phyloP scores from a whole-genome alignment of 1,140 invertebrate species.

The Penaeus vannamei region DNA sequence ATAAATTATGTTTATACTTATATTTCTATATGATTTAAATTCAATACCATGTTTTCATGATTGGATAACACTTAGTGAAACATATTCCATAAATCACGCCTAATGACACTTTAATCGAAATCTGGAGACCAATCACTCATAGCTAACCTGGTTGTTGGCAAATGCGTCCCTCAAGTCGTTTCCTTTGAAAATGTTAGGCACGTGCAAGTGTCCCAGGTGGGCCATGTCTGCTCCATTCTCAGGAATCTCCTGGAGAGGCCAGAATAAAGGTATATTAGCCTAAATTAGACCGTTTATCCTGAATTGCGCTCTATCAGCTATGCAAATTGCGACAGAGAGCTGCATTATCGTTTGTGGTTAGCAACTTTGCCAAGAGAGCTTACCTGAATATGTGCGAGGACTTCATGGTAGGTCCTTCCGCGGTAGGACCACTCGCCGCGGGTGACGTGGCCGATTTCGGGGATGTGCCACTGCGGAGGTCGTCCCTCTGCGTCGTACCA shows the following conservation, averaged over 20 bases:
- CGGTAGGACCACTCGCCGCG: slow-evolving; percentile 78
- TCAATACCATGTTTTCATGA: too few species aligned
- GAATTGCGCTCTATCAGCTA: too few species aligned
- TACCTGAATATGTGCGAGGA: slow-evolving; percentile 76
- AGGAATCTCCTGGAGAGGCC: slow-evolving; percentile 83
- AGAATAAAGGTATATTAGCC: slow-evolving; percentile 4
- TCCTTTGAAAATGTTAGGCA: slow-evolving; percentile 76
- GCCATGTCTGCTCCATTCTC: slow-evolving; percentile 91
- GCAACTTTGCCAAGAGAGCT: not conserved
- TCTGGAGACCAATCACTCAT: too few species aligned
- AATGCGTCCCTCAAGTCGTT: slow-evolving; percentile 71
- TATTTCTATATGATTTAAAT: too few species aligned
- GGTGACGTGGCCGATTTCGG: slow-evolving; percentile 75
- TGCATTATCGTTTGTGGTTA: too few species aligned
- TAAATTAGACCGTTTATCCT: not conserved
- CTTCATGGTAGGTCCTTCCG: slow-evolving; percentile 81
- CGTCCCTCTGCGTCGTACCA: slow-evolving; percentile 86
- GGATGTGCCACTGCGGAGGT: slow-evolving; percentile 81
- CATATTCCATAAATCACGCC: not conserved
- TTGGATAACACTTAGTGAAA: too few species aligned
- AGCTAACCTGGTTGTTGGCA: slow-evolving; percentile 43
- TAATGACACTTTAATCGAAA: too few species aligned
- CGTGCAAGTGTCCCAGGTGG: slow-evolving; percentile 85
- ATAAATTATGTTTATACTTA: too few species aligned
- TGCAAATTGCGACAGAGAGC: too few species aligned